Evolutionary conservation across 1,140 invertebrate species (phyloP), one percentile per base, ranked within the genome.

Genomic region (Zophobas atratus): DNA sequence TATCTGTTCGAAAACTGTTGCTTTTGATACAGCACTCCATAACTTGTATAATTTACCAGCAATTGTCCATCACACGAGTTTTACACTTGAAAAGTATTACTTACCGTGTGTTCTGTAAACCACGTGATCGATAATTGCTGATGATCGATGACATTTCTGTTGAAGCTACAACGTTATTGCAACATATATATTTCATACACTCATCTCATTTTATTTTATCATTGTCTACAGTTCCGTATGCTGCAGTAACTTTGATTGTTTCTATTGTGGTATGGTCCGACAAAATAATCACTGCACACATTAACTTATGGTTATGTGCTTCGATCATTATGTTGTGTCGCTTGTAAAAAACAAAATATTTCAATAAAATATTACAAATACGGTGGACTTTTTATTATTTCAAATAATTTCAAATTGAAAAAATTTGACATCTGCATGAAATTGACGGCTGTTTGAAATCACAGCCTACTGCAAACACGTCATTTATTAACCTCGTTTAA

Each of bases 281-380:
- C 53, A 71, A 79, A 74, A 76, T 78, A 76, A 75, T 81, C 51
- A 78, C 67, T 82, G 77, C 82, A 82, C 82, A 79, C 70, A 77
- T 80, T 79, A 57, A 78, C 48, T 77, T 79, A 75, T 72, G 77
- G 56, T 81, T 78, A 81, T 79, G 74, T 83, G 82, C 81, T 82
- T 84, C 71, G 70, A 82, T 79, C 75, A 82, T 82, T 83, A 79
- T 82, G 81, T 84, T 84, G 83, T 84, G 83, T 84, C 79, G 83
- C 83, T 84, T 84, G 83, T 84, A 84, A 78, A 72, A 83, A 77
- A 82, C 78, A 77, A 67, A 84, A 81, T 79, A 82, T 80, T 84
- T 83, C 77, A 83, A 83, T 81, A 83, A 82, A 84, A 67, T 36
- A 67, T 67, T 67, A 67, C 39, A 67, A 67, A 67, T 51, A 20